These are phyloP conservation scores for Ceramica pisi DNA, from an alignment of 2,888 invertebrate genomes.

Conservation along the genomic window DNA sequence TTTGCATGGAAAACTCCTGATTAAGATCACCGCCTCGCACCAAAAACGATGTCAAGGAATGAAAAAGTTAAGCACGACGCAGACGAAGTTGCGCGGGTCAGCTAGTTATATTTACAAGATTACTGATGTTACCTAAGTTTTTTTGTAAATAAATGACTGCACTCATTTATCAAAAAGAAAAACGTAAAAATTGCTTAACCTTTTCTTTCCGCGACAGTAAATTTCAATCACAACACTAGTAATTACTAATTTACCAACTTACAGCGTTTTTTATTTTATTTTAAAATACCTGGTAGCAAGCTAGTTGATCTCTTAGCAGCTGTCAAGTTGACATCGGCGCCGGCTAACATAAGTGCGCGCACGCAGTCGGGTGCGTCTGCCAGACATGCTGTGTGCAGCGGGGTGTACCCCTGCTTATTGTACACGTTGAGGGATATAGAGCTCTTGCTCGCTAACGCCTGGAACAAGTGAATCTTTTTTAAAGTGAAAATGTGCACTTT, in stretches of 20 bases:
- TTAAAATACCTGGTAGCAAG: conserved; percentile 78
- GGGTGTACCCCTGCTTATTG: conserved; percentile 95
- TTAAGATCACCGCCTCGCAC: background rate
- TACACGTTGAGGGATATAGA: conserved; percentile 91
- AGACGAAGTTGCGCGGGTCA: no score
- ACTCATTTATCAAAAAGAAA: background rate
- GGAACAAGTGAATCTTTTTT: conserved; percentile 23
- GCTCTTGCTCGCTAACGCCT: conserved; percentile 85
- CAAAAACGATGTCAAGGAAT: background rate
- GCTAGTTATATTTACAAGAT: no score
- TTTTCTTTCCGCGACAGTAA: background rate
- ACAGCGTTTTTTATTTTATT: background rate
- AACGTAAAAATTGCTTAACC: background rate
- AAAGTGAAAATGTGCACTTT: no score
- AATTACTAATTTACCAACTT: background rate
- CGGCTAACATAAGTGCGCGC: conserved; percentile 95
- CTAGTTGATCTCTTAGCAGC: conserved; percentile 87
- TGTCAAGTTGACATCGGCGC: conserved; percentile 96
- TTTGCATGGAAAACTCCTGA: conserved; percentile 5
- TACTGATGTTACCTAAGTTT: no score
- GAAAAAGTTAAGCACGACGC: background rate
- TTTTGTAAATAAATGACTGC: background rate
- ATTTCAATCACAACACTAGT: background rate
- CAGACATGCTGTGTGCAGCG: conserved; percentile 95
- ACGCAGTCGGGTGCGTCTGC: conserved; percentile 97